Evolutionary conservation across 2,113 vertebrate genomes (phyloP).

Genomic region (Vulpes vulpes): DNA sequence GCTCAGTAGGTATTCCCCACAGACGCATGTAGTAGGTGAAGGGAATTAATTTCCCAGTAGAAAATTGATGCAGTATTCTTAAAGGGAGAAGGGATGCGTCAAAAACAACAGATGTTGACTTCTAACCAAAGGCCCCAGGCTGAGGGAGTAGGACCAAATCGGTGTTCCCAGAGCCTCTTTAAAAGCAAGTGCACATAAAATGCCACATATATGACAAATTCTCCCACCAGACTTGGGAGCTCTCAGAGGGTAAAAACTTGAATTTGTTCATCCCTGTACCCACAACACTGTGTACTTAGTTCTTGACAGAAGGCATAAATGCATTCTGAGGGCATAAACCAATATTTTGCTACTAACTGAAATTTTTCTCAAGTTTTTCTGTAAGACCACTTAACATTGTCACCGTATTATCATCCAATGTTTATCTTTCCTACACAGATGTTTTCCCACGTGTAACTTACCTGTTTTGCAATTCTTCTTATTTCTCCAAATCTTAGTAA

Average conservation of each 20-base stretch:
- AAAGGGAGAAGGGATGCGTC: background rate
- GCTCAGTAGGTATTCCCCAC: background rate
- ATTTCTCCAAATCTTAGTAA: slow-evolving; percentile 59
- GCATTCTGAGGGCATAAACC: background rate
- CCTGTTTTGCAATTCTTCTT: slow-evolving; percentile 28
- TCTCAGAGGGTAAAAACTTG: background rate
- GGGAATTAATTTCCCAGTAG: background rate
- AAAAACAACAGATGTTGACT: background rate
- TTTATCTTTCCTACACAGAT: slow-evolving; percentile 49
- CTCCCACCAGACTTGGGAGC: background rate
- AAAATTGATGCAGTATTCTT: background rate
- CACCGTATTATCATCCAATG: background rate
- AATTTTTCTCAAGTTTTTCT: slow-evolving; percentile 46
- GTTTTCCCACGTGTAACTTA: slow-evolving; percentile 28
- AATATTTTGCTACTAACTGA: slow-evolving; percentile 35
- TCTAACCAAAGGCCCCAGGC: background rate
- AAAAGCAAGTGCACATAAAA: background rate
- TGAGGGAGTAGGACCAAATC: background rate
- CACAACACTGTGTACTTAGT: background rate
- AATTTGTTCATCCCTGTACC: background rate
- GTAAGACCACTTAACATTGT: background rate
- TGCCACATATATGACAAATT: background rate
- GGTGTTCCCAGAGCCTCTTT: background rate
- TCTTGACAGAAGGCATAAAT: background rate
- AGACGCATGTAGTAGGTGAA: background rate